Base-by-base conservation (phyloP, 2,888 invertebrate species). In the Lissonota sp. region DNA sequence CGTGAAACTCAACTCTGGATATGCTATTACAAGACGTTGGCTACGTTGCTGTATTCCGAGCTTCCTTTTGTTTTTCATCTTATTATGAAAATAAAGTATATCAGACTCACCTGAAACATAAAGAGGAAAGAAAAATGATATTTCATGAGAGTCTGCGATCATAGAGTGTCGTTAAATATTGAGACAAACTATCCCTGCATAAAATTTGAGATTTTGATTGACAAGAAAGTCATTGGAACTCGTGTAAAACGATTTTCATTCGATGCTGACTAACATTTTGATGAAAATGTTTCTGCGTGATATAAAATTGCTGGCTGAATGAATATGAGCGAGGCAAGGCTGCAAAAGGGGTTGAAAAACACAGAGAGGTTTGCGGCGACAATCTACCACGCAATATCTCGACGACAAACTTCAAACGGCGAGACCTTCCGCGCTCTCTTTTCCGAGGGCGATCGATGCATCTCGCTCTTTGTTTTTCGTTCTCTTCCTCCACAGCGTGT, bases 311-410 rank as follows among this genome's bases (percentile, higher is more conserved):
- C 26, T 26, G 26, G 26, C 26, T 26, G 26, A 2, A 26, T 3
- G 26, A 26, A 26, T 26, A 64, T 63, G 51, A 66, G 57, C 44
- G 40, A 46, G 64, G 49, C 8, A 26, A 12, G 55, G 14, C 3
- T 37, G 67, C 4, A 10, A n/a, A n/a, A 6, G 67, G 49, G 12
- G 60, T 49, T 10, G 42, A 60, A 6, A 26, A 26, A 26, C 26
- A 39, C 14, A 14, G 53, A 1, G 39, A 60, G 60, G 64, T 51
- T 14, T 37, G 42, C 64, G 64, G 58, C 76, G 67, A 70, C 73
- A 70, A 81, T 81, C 73, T 81, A 73, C 80, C 70, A 81, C 77
- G 77, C 77, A 77, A 81, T 81, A 78, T 70, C 73, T 63, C 64
- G 64, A 78, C 80, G 71, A 46, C 57, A 60, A 74, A 78, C 80